These are phyloP conservation scores for Trachymyrmex septentrionalis DNA, from an alignment of 1,140 invertebrate genomes.

Conservation along the genomic window DNA sequence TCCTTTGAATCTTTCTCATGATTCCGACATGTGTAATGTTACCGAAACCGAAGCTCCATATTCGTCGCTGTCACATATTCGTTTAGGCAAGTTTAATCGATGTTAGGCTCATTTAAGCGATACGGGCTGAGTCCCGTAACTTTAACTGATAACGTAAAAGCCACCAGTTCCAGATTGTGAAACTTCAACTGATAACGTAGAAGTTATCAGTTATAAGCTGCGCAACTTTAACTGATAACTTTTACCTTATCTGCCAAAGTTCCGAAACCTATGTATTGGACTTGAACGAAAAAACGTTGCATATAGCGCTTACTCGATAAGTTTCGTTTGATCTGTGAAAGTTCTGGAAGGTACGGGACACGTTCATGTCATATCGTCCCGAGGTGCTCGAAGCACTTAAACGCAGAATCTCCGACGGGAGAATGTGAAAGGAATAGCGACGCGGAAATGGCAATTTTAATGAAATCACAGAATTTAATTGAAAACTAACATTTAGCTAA, in stretches of 20 bases:
- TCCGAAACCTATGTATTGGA: background rate
- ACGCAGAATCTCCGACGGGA: background rate
- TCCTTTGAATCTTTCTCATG: constrained; percentile 32
- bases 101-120: constrained; percentile 39
- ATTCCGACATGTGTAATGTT: background rate
- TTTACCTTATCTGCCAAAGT: constrained; percentile 36
- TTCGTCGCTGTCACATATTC: constrained; percentile 18
- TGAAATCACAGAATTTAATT: constrained; percentile 59
- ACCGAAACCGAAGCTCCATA: background rate
- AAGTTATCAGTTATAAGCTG: constrained; percentile 37
- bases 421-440: constrained; percentile 2
- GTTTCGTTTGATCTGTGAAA: constrained; percentile 19
- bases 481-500: constrained; percentile 62
- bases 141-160: constrained; percentile 46
- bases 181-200: constrained; percentile 44
- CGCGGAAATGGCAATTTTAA: constrained; percentile 28
- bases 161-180: constrained; percentile 4
- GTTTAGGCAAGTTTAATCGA: constrained; percentile 55
- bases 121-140: background rate
- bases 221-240: constrained; percentile 44
- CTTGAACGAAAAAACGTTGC: constrained; percentile 11
- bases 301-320: background rate
- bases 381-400: background rate
- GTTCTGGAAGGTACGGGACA: background rate
- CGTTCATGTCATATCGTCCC: background rate